Conservation (phyloP, 2,797 vertebrate genomes). For the Euphonia xanthogaster region DNA sequence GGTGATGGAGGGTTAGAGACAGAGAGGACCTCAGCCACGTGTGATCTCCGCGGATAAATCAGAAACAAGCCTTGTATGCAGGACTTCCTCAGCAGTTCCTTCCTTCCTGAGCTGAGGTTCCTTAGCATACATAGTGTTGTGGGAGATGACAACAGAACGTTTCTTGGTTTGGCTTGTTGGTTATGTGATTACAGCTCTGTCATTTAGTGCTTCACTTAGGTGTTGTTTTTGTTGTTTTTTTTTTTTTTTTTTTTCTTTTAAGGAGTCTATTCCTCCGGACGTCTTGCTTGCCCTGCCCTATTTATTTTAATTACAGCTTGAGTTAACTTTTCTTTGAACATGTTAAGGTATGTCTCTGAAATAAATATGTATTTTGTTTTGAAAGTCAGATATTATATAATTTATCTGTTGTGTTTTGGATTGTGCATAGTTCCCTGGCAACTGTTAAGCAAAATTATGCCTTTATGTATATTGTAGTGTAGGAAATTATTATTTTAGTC, state of each 20-base stretch:
- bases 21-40: rapidly evolving
- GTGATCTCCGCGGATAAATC: neutral
- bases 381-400: constrained; percentile 50
- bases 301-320: constrained; percentile 69
- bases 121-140: neutral
- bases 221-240: too few relatives aligned
- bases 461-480: constrained; percentile 53
- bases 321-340: constrained; percentile 69
- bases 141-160: neutral
- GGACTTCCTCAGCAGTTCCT: neutral
- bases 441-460: constrained; percentile 57
- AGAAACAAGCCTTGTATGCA: neutral
- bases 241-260: neutral
- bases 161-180: neutral
- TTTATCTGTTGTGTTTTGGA: constrained; percentile 62
- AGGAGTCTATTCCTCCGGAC: constrained; percentile 28
- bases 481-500: constrained; percentile 73
- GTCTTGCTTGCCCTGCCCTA: neutral
- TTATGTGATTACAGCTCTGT: neutral
- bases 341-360: constrained; percentile 65
- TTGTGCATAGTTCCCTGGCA: constrained; percentile 49
- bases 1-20: neutral
- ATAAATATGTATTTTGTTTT: constrained; percentile 28
- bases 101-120: neutral
- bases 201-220: neutral